Base-by-base conservation (phyloP, 2,888 invertebrate genomes). In the Monopis laevigella region DNA sequence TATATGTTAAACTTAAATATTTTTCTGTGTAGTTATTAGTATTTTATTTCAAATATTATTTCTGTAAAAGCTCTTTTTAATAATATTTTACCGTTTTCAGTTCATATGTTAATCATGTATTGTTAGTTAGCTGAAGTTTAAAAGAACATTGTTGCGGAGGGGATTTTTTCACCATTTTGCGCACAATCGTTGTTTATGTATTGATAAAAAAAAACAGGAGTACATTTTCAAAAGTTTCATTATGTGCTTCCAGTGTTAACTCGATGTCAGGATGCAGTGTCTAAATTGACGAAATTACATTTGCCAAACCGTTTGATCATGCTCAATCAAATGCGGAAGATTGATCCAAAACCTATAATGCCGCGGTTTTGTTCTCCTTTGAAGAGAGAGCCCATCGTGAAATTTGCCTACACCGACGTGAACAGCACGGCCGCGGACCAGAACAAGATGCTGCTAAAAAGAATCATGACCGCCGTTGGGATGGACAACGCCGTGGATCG, bases 351-450 rank as follows among this genome's bases (percentile, higher is more conserved):
- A 47, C 50, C 55, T 39, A 50, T 70, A 36, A 48, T 54, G 10
- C 61, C 65, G 1, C 67, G 67, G 51, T 75, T 53, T 53, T 66
- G 69, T 51, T 80, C 78, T 10, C 80, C 80, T 6, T 55, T 80
- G 54, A 80, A 80, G 58, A 65, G 74, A 44, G 69, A 72, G 48
- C 56, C 55, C 1, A 46, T 56, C 2, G 54, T 69, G 11, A 66
- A 74, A 44, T 77, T 74, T 52, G 59, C 65, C 48, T 77, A 71
- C 48, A 73, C 74, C 8, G 68, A 64, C 48, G 48, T 50, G 2
- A 55, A 51, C 36, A 54, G 50, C 1, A 46, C 55, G 4, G 52
- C 58, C 1, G 47, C 56, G 13, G 51, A 52, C 2, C 58, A 65
- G 43, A 77, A 77, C 51, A 75, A 69, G 53, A 65, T 67, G 47